phyloP scores from a whole-genome alignment of 37 sponge, comb jelly and placozoan species.

The Dysidea cf. avara region DNA sequence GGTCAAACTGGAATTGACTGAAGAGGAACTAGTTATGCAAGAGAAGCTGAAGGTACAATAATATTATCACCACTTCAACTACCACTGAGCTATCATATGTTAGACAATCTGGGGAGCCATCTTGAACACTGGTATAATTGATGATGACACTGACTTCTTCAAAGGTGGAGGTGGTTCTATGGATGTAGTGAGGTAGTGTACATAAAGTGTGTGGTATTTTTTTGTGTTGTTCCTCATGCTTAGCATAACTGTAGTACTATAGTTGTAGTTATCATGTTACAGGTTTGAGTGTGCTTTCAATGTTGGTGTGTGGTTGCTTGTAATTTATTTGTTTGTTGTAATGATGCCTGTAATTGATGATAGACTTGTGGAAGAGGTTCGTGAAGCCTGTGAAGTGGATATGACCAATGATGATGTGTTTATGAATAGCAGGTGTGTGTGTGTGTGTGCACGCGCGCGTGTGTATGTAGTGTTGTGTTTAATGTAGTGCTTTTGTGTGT shows the following conservation, averaged over 20 bases:
- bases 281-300: background rate
- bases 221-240: background rate
- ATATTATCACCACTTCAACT: background rate
- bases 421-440: slow-evolving; percentile 74
- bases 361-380: slow-evolving; percentile 86
- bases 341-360: too few relatives aligned
- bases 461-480: background rate
- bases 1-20: slow-evolving; percentile 67
- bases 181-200: slow-evolving; percentile 87
- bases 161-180: slow-evolving; percentile 86
- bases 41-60: slow-evolving; percentile 40
- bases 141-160: slow-evolving; percentile 92
- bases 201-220: background rate
- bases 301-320: too few relatives aligned
- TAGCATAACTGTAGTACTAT: too few relatives aligned
- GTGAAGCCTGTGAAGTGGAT: slow-evolving; percentile 54
- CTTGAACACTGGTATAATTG: slow-evolving; percentile 47
- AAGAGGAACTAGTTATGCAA: slow-evolving; percentile 71
- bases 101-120: slow-evolving; percentile 73
- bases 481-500: background rate
- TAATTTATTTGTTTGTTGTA: too few relatives aligned
- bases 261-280: background rate
- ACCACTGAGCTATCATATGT: too few relatives aligned
- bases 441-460: background rate
- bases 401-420: slow-evolving; percentile 84